Evolutionary conservation across 2,113 vertebrate species (phyloP).

Genomic region (Taurulus bubalis): DNA sequence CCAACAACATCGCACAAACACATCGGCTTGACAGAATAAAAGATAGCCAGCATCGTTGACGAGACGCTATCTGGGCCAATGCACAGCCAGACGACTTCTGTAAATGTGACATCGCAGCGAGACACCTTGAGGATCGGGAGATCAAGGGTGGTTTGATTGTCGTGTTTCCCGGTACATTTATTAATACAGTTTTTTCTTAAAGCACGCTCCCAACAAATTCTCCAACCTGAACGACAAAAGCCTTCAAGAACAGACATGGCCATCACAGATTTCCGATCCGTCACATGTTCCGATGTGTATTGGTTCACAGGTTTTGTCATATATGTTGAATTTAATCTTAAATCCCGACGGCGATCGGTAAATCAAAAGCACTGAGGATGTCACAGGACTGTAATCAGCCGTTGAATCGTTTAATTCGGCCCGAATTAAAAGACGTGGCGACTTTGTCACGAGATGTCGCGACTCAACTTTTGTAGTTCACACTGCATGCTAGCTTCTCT

Average conservation of each 20-base stretch:
- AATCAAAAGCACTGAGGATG: too few species aligned
- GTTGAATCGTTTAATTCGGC: neutral
- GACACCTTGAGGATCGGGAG: conserved; percentile 49
- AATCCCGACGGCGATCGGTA: neutral
- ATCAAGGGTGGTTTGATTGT: conserved; percentile 37
- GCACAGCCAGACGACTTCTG: conserved; percentile 37
- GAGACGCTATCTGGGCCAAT: conserved; percentile 56
- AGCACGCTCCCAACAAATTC: too few species aligned
- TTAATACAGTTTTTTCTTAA: too few species aligned
- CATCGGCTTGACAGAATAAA: conserved; percentile 58
- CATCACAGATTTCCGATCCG: too few species aligned
- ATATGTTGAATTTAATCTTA: neutral
- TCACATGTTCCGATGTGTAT: too few species aligned
- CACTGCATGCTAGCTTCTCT: neutral
- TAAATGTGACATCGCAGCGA: conserved; percentile 51
- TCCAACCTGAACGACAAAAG: neutral
- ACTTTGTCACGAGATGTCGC: neutral
- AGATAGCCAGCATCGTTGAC: conserved; percentile 63
- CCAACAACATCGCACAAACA: conserved; percentile 62
- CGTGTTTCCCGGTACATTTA: neutral
- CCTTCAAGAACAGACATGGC: neutral
- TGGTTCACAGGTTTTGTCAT: neutral
- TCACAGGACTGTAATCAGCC: too few species aligned
- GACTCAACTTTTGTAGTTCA: neutral
- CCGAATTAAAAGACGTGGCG: neutral